Evolutionary conservation across 2,797 vertebrate species (phyloP), one percentile per base, ranked within the genome.

Genomic region (Hybognathus amarus): DNA sequence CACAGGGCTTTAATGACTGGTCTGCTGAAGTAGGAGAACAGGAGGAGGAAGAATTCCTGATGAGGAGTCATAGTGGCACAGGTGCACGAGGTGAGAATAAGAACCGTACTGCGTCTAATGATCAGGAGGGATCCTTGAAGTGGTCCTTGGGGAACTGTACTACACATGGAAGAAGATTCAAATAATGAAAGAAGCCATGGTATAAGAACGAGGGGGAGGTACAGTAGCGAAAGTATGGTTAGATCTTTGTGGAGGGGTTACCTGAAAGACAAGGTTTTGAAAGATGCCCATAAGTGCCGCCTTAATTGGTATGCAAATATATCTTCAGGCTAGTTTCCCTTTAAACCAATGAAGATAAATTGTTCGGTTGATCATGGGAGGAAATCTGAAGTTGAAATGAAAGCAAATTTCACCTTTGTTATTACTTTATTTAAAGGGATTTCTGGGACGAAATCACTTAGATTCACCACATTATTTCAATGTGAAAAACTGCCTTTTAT

Each of bases 71-170:
- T 87, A 68, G 82, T 85, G 81, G 86, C 79, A 89, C 90, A 90
- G 91, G 90, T 92, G 90, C 83, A 86, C 85, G 87, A 89, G 90
- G 90, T 90, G 89, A 91, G 88, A 89, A 88, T 76, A 52, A 86
- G 89, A 90, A 85, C 64, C 30, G 50, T 87, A 87, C 80, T 88
- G 88, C 85, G 84, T 77, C 88, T 90, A 90, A 90, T 89, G 90
- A 93, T 93, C 90, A 90, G 86, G 90, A 83, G 86, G 81, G 87
- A 87, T 86, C 90, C 91, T 93, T 92, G 90, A 93, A 93, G 90
- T 90, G 81, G 36, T 91, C 92, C 90, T 85, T 54, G 17, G 87
- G 90, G 90, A 91, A 83, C 78, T 22, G 82, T 78, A 77, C 75
- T 83, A 89, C 88, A 90, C 85, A 74, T 83, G 36, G 77, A 36